Evolutionary conservation across 2,113 vertebrate species (phyloP).

Genomic region (Egretta garzetta): DNA sequence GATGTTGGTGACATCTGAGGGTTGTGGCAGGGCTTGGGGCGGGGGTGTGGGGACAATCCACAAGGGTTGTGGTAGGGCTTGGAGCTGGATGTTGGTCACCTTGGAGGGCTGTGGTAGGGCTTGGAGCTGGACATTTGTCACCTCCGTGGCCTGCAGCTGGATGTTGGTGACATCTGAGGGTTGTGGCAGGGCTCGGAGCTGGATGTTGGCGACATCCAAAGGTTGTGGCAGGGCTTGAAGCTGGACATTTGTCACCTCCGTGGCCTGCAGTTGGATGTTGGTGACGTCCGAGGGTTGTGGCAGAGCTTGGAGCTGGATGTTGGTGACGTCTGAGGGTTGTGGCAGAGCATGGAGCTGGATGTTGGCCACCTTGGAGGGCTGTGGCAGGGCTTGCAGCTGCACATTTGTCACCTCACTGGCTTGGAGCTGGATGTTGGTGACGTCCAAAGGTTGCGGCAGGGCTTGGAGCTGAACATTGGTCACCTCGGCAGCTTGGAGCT

Average conservation of each 20-base stretch:
- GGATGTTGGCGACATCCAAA: neutral
- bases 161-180: neutral
- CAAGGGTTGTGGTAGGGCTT: neutral
- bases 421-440: conserved; percentile 57
- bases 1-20: neutral
- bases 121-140: neutral
- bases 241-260: neutral
- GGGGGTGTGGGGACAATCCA: too few relatives aligned
- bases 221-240: conserved; percentile 16
- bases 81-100: neutral
- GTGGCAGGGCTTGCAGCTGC: neutral
- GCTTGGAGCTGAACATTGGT: neutral
- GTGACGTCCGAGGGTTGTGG: neutral
- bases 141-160: neutral
- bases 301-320: neutral
- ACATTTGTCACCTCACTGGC: neutral
- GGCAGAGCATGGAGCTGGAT: neutral
- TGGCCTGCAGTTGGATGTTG: neutral
- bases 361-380: neutral
- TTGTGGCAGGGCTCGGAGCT: neutral
- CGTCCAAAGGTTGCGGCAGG: neutral
- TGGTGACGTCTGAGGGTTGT: neutral
- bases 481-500: neutral
- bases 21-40: too few relatives aligned
- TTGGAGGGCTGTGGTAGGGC: neutral